A percentile compares a stretch with the other conserved stretches of the same genome.
These are phyloP conservation scores for Corythoichthys haematopterus DNA, from an alignment of 2,113 vertebrate genomes.

Conservation along the genomic window DNA sequence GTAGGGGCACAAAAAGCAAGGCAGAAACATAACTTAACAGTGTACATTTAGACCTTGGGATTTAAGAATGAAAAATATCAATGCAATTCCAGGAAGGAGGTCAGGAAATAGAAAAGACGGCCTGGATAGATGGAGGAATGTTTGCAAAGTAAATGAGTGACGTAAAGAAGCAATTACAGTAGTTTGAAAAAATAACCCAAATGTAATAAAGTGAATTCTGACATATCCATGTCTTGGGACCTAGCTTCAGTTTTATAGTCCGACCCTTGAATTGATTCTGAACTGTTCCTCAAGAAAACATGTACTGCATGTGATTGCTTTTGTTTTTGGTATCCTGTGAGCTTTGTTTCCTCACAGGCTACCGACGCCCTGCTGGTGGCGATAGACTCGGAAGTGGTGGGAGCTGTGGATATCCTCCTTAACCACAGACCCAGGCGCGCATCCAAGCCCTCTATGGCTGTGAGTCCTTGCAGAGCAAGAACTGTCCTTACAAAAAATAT, in stretches of 20 bases:
- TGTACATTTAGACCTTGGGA: too few species aligned
- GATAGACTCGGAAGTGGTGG: slow-evolving; percentile 96
- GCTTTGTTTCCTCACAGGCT: slow-evolving; percentile 72
- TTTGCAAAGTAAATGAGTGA: too few species aligned
- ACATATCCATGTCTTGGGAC: neutral
- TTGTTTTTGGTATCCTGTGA: neutral
- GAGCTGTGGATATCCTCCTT: slow-evolving; percentile 95
- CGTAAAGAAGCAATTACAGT: too few species aligned
- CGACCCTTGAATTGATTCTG: neutral
- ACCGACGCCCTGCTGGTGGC: slow-evolving; percentile 95
- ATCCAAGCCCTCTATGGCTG: slow-evolving; percentile 93
- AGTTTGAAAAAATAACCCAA: too few species aligned
- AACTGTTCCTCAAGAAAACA: too few species aligned
- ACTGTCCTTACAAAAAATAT: neutral
- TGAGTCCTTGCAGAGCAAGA: slow-evolving; percentile 64
- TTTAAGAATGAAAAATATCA: too few species aligned
- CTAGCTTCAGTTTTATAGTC: neutral
- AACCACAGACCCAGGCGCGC: slow-evolving; percentile 91
- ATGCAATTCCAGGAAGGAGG: too few species aligned
- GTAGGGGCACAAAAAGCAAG: too few species aligned
- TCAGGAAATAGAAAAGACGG: too few species aligned
- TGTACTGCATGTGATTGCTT: neutral
- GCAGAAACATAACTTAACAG: too few species aligned
- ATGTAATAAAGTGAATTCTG: too few species aligned
- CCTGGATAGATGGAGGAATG: too few species aligned